A percentile compares a stretch with the other conserved stretches of the same genome.
phyloP scores from a whole-genome alignment of 1,140 invertebrate species.

The Vanessa atalanta region DNA sequence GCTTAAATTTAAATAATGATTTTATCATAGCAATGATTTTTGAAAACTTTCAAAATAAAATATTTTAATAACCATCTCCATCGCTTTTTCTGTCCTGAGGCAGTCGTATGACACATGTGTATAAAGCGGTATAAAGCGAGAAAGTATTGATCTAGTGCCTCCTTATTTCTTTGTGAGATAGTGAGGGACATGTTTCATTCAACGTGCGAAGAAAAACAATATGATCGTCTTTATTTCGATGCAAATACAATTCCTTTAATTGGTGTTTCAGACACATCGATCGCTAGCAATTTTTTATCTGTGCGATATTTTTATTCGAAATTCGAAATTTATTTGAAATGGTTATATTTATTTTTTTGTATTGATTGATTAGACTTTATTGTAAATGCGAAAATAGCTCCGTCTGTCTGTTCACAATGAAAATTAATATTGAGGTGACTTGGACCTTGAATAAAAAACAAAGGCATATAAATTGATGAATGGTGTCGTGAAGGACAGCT shows the following conservation, averaged over 20 bases:
- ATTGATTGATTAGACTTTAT: too few species aligned
- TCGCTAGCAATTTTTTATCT: too few species aligned
- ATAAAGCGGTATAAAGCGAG: constrained; percentile 54
- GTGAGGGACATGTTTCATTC: constrained; percentile 46
- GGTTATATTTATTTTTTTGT: too few species aligned
- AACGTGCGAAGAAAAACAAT: constrained; percentile 35
- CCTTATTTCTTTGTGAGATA: constrained; percentile 65
- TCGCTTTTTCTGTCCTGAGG: constrained; percentile 38
- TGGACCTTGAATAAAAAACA: too few species aligned
- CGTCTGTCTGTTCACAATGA: too few species aligned
- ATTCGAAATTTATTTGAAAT: too few species aligned
- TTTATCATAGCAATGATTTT: neutral
- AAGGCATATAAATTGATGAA: too few species aligned
- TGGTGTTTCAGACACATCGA: neutral
- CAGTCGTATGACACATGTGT: constrained; percentile 72
- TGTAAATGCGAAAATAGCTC: too few species aligned
- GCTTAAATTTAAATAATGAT: too few species aligned
- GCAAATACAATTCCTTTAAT: constrained; percentile 7
- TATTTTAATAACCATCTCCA: constrained; percentile 42
- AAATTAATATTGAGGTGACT: too few species aligned
- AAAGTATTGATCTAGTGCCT: constrained; percentile 74
- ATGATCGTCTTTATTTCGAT: constrained; percentile 34
- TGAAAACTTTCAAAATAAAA: neutral
- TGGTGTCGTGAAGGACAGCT: too few species aligned
- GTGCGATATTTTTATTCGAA: too few species aligned